Conservation (phyloP, 2,113 vertebrate species). For the Xiphias gladius region DNA sequence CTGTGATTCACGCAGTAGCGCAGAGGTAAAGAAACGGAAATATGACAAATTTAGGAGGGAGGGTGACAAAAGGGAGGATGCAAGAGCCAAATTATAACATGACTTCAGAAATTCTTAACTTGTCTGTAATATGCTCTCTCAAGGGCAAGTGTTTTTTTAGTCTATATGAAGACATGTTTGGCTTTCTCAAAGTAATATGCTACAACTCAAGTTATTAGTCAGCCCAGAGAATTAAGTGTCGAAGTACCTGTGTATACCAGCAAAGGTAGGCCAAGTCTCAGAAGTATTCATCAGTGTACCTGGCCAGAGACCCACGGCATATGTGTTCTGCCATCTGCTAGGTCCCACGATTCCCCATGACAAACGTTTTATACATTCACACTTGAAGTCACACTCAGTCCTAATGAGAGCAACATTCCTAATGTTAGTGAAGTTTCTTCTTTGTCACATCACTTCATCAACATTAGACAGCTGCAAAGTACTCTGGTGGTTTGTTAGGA, state of each 20-base stretch:
- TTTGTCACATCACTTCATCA: conserved; percentile 13
- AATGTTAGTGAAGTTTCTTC: conserved; percentile 23
- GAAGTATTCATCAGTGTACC: conserved; percentile 78
- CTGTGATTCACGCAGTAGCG: neutral
- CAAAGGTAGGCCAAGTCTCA: conserved; percentile 76
- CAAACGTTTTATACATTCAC: conserved; percentile 68
- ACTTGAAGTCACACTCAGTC: conserved; percentile 43
- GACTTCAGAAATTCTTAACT: neutral
- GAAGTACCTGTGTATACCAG: conserved; percentile 34
- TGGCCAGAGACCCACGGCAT: conserved; percentile 74
- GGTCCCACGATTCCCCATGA: conserved; percentile 64
- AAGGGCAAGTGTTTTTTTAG: neutral
- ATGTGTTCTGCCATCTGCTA: conserved; percentile 80
- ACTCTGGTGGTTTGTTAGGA: neutral
- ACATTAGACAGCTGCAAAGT: neutral
- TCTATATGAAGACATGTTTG: too few species aligned
- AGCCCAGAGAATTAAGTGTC: conserved; percentile 27
- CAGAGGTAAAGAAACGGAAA: neutral
- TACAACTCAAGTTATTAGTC: neutral
- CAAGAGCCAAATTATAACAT: neutral
- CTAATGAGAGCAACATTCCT: conserved; percentile 59
- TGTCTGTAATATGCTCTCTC: neutral
- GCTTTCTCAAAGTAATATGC: conserved; percentile 19
- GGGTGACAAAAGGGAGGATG: neutral
- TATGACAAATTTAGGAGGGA: neutral